phyloP scores from a whole-genome alignment of 2,888 invertebrate genomes.

The Caenorhabditis sp. region DNA sequence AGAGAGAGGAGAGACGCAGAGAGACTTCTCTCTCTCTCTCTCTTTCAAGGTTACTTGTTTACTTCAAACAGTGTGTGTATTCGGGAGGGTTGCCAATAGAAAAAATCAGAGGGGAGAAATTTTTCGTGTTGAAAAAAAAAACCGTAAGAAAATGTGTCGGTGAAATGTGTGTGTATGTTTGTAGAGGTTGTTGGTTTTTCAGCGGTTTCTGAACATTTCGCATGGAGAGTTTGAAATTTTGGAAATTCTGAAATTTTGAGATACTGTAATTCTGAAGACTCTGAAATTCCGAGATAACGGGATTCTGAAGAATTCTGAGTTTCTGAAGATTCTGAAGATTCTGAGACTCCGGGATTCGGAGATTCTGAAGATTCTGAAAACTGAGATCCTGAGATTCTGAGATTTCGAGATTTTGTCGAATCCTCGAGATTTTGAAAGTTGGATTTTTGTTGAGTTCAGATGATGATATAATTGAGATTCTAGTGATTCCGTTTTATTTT shows the following conservation, averaged over 20 bases:
- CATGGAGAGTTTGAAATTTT: background rate
- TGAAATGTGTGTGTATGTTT: background rate
- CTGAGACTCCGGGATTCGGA: no score
- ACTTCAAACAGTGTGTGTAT: background rate
- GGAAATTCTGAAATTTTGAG: background rate
- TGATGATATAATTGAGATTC: no score
- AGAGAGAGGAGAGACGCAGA: constrained; percentile 4
- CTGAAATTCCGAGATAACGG: no score
- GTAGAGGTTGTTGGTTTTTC: background rate
- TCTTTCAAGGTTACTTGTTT: constrained; percentile 60
- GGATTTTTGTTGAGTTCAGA: no score
- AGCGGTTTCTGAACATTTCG: background rate
- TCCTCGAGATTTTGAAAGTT: no score
- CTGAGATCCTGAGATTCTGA: no score
- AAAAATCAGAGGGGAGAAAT: background rate
- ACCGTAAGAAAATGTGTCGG: background rate
- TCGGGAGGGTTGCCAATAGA: background rate
- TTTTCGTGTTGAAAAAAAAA: constrained; percentile 3
- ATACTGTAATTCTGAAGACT: no score
- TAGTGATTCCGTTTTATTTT: no score
- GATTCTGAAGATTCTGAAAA: no score
- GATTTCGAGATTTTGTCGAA: no score
- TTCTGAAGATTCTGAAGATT: no score
- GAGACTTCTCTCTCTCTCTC: background rate
- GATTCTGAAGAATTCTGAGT: no score